Evolutionary conservation across 2,888 invertebrate species (phyloP), one percentile per base, ranked within the genome.

Genomic region (Cybosia mesomella): DNA sequence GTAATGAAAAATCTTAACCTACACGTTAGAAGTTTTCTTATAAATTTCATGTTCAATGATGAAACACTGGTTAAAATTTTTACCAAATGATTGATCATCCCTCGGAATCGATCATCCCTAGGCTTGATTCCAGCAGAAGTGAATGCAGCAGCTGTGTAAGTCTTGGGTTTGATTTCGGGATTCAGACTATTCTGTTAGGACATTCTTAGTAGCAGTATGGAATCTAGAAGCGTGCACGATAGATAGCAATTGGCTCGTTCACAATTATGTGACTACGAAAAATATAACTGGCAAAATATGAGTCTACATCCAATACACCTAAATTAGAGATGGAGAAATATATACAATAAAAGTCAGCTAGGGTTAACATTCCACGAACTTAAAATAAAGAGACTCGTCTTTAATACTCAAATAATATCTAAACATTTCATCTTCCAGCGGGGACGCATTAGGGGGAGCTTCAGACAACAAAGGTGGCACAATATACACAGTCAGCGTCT

Each of bases 401-500:
- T 18, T 18, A 18, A 43, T 18, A 49, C 49, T 49, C n/a, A 49
- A 49, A 49, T 49, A 49, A 49, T 49, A 49, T 49, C 49, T 49
- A 8, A 49, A 49, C 49, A n/a, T 49, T 49, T 54, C 28, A 55
- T 55, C 24, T 24, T 55, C 58, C 57, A 49, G 62, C 58, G 59
- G 62, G 34, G 58, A 67, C 54, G 65, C 54, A 65, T 67, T 59
- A 21, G 71, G 39, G 24, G 61, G 53, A 67, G 28, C 59, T 67
- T 65, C 43, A 61, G 84, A 85, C 86, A 79, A 84, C 85, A 86
- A 83, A 84, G 82, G 77, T 79, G 69, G 75, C 65, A 73, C 72
- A 79, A 75, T 77, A 76, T 78, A 73, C 75, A 77, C 77, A 64
- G 71, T 73, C 70, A 70, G 66, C 73, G 55, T 71, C 70, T 71